A percentile compares a stretch with the other conserved stretches of the same genome.
phyloP scores from a whole-genome alignment of 2,888 invertebrate species.

The Rutpela maculata region DNA sequence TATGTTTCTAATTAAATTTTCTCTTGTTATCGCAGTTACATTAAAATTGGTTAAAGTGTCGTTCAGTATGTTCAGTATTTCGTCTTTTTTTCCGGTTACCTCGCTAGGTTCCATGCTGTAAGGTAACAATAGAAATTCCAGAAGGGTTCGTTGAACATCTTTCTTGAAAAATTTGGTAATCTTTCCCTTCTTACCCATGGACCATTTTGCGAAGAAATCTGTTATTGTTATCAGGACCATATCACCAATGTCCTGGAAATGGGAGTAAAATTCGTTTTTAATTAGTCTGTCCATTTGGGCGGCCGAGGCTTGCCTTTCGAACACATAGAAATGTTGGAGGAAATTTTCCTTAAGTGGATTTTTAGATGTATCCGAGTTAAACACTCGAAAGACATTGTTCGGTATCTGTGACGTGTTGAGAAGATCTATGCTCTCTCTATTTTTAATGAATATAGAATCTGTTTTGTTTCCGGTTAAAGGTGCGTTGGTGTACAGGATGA shows the following conservation, averaged over 20 bases:
- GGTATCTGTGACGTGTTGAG: constrained; percentile 18
- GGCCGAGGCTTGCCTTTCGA: constrained; percentile 25
- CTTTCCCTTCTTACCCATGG: constrained; percentile 22
- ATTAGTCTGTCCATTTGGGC: constrained; percentile 17
- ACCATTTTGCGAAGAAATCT: constrained; percentile 38
- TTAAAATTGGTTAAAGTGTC: constrained; percentile 35
- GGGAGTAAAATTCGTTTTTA: constrained; percentile 17
- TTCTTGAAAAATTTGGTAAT: constrained; percentile 19
- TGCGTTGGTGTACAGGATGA: constrained; percentile 25
- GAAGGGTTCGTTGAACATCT: constrained; percentile 26
- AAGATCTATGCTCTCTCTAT: constrained; percentile 6
- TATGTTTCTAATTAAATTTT: constrained; percentile 2
- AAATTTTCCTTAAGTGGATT: constrained; percentile 5
- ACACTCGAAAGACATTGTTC: not conserved
- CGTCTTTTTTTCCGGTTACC: not conserved
- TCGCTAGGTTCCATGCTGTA: constrained; percentile 23
- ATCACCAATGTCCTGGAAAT: constrained; percentile 32
- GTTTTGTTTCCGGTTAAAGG: not conserved
- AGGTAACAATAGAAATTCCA: constrained; percentile 29
- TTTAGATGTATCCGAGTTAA: constrained; percentile 7
- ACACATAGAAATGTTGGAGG: constrained; percentile 18
- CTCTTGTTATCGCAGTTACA: constrained; percentile 17
- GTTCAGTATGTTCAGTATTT: constrained; percentile 2
- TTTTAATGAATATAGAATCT: not conserved
- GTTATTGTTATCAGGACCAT: constrained; percentile 12